These are phyloP conservation scores for Brienomyrus longianalis DNA, from an alignment of 2,113 vertebrate species.

Conservation along the genomic window DNA sequence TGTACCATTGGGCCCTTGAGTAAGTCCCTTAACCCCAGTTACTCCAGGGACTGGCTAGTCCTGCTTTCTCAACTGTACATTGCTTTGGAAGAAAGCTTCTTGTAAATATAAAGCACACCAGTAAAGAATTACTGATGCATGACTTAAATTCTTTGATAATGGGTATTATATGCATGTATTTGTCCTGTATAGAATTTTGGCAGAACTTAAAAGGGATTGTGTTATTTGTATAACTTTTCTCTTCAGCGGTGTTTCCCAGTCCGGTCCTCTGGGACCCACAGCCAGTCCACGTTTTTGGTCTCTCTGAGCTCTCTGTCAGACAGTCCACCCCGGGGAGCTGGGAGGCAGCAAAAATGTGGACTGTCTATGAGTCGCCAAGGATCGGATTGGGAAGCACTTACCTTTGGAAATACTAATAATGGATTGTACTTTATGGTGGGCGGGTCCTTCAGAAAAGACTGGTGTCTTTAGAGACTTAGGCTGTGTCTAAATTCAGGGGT, in stretches of 20 bases:
- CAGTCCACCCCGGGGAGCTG: too few species aligned
- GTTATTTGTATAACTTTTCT: neutral
- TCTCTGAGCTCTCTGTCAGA: too few species aligned
- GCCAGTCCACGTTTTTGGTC: too few species aligned
- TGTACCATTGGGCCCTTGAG: neutral
- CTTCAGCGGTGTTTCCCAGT: too few species aligned
- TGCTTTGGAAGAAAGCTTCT: neutral
- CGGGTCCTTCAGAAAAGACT: neutral
- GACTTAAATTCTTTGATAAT: neutral
- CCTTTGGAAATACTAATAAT: neutral
- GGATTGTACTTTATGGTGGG: neutral
- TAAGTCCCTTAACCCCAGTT: neutral
- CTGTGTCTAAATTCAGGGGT: too few species aligned
- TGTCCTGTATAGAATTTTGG: neutral
- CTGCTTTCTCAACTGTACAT: neutral
- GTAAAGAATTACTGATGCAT: neutral
- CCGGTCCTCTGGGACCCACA: too few species aligned
- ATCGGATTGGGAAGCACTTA: neutral
- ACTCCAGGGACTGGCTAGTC: neutral
- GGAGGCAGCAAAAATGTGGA: too few species aligned
- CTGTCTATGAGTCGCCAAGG: too few species aligned
- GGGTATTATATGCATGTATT: neutral
- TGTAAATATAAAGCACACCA: neutral
- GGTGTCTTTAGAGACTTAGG: neutral
- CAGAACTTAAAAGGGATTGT: neutral